Evolutionary conservation across 2,797 vertebrate genomes (phyloP).

Genomic region (Myiotriccus ornatus): DNA sequence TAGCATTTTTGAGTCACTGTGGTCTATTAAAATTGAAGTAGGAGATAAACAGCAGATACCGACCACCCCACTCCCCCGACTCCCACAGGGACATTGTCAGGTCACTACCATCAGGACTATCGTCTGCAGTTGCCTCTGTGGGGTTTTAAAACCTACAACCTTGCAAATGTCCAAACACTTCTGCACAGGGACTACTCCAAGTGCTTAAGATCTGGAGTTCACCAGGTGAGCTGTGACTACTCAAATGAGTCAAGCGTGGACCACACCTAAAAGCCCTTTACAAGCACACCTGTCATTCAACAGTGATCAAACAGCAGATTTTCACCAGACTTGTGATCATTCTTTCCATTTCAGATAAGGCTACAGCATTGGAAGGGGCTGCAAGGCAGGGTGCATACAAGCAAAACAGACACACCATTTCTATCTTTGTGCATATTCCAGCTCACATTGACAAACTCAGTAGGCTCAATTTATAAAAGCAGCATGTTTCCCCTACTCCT

Average conservation of each 20-base stretch:
- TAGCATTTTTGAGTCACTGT: slow-evolving; percentile 18
- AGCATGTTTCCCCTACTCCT: background rate
- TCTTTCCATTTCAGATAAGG: background rate
- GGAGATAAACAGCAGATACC: background rate
- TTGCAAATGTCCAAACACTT: background rate
- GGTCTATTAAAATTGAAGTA: background rate
- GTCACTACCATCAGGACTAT: no score
- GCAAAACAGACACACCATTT: background rate
- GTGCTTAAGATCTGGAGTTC: background rate
- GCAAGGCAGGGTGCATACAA: background rate
- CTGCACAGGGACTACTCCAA: background rate
- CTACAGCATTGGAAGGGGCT: background rate
- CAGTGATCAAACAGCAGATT: background rate
- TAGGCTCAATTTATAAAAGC: background rate
- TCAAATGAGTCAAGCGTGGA: background rate
- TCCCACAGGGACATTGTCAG: background rate
- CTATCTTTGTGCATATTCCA: background rate
- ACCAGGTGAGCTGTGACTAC: background rate
- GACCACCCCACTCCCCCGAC: background rate
- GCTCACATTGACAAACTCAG: background rate
- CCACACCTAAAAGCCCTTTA: background rate
- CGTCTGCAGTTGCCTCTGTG: background rate
- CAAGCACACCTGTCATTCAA: background rate
- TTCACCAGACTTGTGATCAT: background rate
- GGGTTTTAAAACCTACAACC: background rate